Percentiles rank a stretch among this genome's conserved stretches.
These are phyloP conservation scores for Aspidoscelis tigris DNA, from an alignment of 2,113 vertebrate genomes.

Conservation along the genomic window DNA sequence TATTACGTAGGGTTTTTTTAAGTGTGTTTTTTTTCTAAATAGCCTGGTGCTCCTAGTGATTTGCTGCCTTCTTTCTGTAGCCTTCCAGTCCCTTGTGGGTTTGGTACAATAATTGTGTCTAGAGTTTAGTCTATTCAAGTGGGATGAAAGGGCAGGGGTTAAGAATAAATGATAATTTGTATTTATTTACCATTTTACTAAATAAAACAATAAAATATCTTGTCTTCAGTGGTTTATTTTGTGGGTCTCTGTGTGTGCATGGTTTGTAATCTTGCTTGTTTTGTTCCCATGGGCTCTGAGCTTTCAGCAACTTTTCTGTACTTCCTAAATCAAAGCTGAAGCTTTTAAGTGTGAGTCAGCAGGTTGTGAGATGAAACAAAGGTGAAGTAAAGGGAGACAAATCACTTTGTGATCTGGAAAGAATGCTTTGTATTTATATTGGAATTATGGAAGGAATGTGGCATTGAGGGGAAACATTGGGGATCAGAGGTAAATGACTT, in stretches of 20 bases:
- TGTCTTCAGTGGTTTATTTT: conserved; percentile 66
- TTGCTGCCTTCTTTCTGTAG: conserved; percentile 85
- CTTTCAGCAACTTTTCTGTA: too few species aligned
- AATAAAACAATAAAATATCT: conserved; percentile 93
- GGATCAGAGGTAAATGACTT: background rate
- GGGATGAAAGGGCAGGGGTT: conserved; percentile 78
- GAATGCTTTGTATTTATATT: background rate
- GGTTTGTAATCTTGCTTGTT: background rate
- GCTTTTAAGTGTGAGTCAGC: background rate
- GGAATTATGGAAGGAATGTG: background rate
- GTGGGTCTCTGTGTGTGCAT: conserved; percentile 11
- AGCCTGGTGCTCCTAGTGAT: conserved; percentile 86
- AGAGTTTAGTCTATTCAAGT: conserved; percentile 92
- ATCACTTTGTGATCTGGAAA: background rate
- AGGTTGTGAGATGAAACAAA: background rate
- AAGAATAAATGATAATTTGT: conserved; percentile 99
- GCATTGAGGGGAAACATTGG: background rate
- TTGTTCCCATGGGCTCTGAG: too few species aligned
- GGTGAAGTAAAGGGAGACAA: background rate
- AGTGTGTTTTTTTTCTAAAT: conserved; percentile 45
- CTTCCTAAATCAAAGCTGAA: background rate
- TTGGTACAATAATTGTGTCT: conserved; percentile 91
- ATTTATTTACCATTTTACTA: conserved; percentile 99
- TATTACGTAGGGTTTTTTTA: conserved; percentile 24
- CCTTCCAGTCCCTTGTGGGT: conserved; percentile 88